A percentile compares a stretch with the other conserved stretches of the same genome.
phyloP scores from a whole-genome alignment of 2,113 vertebrate genomes.

The Vulpes vulpes region DNA sequence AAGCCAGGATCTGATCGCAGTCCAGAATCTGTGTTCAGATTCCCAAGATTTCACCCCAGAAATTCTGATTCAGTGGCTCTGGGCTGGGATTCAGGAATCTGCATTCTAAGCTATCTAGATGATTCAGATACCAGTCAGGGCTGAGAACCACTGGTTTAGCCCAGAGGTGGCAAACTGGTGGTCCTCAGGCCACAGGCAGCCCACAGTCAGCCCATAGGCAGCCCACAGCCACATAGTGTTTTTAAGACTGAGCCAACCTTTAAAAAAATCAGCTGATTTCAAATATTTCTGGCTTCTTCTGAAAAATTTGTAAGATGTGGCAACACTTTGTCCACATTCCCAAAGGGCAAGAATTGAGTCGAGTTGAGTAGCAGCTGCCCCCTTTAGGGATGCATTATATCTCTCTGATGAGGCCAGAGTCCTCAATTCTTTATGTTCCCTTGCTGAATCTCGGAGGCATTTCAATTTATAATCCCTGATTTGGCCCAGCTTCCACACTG shows the following conservation, averaged over 20 bases:
- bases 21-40: neutral
- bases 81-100: neutral
- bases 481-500: neutral
- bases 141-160: neutral
- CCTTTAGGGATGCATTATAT: neutral
- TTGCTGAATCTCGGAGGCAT: neutral
- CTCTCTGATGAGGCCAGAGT: neutral
- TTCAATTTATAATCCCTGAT: neutral
- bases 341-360: neutral
- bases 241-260: slow-evolving; percentile 29
- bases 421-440: neutral
- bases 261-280: neutral
- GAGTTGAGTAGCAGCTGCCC: neutral
- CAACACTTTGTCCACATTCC: neutral
- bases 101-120: neutral
- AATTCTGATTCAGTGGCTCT: neutral
- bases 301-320: neutral
- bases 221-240: neutral
- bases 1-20: neutral
- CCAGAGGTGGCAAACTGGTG: neutral
- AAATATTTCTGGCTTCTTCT: neutral
- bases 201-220: neutral
- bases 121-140: neutral
- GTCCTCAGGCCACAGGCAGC: neutral
- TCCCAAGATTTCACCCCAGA: neutral